Evolutionary conservation across 2,113 vertebrate genomes (phyloP), one percentile per base, ranked within the genome.

Genomic region (Apus apus): DNA sequence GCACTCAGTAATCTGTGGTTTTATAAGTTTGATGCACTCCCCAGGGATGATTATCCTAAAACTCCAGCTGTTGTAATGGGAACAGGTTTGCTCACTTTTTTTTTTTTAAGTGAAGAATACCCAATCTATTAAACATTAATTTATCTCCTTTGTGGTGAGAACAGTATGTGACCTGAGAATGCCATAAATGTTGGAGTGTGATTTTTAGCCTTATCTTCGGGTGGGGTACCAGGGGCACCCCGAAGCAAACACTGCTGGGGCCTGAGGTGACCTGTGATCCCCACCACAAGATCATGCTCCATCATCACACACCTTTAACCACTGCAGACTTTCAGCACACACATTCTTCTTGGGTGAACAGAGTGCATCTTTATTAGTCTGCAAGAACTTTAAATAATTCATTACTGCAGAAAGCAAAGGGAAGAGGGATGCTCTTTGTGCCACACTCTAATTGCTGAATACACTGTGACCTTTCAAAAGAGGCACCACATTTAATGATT

Each of bases 201-300:
- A 76, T 62, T 66, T 85, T 56, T 51, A 89, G 62, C 27, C 62
- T 64, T 92, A 76, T 21, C 70, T 86, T 95, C 0, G 4, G 48
- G 29, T 91, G 48, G 53, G 67, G 45, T 48, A 36, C 18, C 34
- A 70, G 32, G 26, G 21, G 13, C 27, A 57, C 22, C 60, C 81
- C 0, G 1, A 84, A 84, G 43, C 21, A 67, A 66, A 65, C 22
- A 13, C 34, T 76, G 46, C 36, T 64, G 57, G 13, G 32, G 16
- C 54, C 29, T 0, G 0, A 27, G 46, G 78, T 93, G 34, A 32
- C 46, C 32, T 0, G 0, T 54, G 77, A 36, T 76, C 77, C 87
- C 29, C 36, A 46, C 60, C 85, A 70, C 85, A 92, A 40, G 30
- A 58, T 30, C 8, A 6, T 78, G 25, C 15, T 86, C 53, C 83